Conservation (phyloP, 2,113 vertebrate genomes). For the Chrysochloris asiatica region DNA sequence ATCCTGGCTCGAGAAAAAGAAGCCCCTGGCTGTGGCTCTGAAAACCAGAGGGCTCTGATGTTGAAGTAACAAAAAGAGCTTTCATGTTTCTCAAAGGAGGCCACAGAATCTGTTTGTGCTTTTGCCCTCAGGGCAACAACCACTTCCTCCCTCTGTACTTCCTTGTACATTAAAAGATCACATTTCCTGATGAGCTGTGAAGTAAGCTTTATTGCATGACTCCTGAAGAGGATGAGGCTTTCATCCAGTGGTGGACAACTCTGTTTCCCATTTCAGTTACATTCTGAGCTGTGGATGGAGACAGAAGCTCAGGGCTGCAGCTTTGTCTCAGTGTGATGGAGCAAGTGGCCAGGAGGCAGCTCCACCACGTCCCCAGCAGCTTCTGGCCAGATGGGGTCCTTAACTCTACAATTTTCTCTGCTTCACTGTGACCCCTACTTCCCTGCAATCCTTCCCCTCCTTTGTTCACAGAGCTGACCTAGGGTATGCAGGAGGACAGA, state of each 20-base stretch:
- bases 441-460: background rate
- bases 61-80: conserved; percentile 58
- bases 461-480: background rate
- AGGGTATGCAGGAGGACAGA: background rate
- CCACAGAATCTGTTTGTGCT: conserved; percentile 74
- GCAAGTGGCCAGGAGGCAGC: conserved; percentile 14
- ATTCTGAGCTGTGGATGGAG: conserved; percentile 50
- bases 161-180: conserved; percentile 43
- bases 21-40: conserved; percentile 55
- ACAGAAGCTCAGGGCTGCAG: background rate
- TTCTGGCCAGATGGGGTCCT: background rate
- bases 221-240: conserved; percentile 71
- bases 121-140: conserved; percentile 63
- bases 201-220: conserved; percentile 66
- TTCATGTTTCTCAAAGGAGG: conserved; percentile 72
- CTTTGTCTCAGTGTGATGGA: conserved; percentile 9
- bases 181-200: conserved; percentile 63
- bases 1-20: conserved; percentile 30
- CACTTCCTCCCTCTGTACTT: conserved; percentile 62
- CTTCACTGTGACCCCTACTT: background rate
- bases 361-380: background rate
- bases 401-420: background rate
- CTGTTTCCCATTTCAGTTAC: conserved; percentile 73
- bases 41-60: conserved; percentile 63
- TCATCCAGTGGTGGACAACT: conserved; percentile 63